Base-by-base conservation (phyloP, 2,888 invertebrate genomes). In the Hemaris fuciformis region DNA sequence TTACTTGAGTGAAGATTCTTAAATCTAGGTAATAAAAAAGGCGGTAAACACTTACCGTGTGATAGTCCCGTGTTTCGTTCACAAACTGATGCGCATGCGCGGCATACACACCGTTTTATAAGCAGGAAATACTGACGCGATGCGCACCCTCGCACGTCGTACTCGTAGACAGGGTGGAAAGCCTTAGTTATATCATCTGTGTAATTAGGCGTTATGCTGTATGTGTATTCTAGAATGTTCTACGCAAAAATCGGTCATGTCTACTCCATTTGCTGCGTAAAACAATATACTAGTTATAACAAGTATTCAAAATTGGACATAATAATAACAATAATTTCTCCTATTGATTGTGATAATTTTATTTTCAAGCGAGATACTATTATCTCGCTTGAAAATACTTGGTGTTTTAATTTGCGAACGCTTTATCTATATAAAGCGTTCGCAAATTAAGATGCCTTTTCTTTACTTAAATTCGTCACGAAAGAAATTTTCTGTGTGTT, bases 1-100 rank as follows among this genome's bases (percentile, higher is more conserved):
- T 38, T 38, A n/a, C n/a, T 38, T n/a, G 38, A 38, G 13, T 38
- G 6, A 3, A 13, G 7, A 13, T n/a, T n/a, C n/a, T n/a, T 22
- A 57, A 2, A 57, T 10, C 34, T 34, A n/a, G 38, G 31, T 31
- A n/a, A n/a, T n/a, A n/a, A n/a, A 60, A 62, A 71, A 60, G 66
- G 62, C 38, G 31, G 57, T 25, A 22, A 27, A 45, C 70, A 87
- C 91, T 91, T 77, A 91, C 91, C 76, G 76, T 80, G 83, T 79
- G 79, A 79, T 69, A 81, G 75, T 77, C 71, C 72, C 74, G 76
- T 77, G 79, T 76, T 77, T 77, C 81, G 75, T 84, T 84, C 87
- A 90, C 91, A 75, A 86, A 91, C 90, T 91, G 91, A 84, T 85
- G 90, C 84, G 86, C 76, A 67, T 68, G 80, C 81, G 83, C 70